These are phyloP conservation scores for Drosophila nigricruria DNA, from an alignment of 2,888 invertebrate genomes.

Conservation along the genomic window DNA sequence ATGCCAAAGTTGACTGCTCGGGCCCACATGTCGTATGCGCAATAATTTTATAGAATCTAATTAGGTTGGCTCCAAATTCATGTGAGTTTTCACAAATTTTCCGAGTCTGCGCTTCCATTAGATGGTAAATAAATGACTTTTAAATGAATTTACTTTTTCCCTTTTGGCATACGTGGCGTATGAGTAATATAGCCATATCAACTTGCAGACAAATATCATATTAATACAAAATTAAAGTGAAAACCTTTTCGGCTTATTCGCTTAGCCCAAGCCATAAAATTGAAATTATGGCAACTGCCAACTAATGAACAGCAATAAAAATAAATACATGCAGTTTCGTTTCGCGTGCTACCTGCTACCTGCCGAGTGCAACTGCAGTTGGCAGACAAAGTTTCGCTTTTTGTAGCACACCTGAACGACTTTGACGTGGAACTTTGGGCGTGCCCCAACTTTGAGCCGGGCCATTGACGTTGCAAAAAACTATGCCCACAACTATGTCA, in stretches of 20 bases:
- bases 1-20: neutral
- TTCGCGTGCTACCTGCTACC: neutral
- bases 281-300: slow-evolving; percentile 74
- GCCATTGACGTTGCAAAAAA: slow-evolving; percentile 14
- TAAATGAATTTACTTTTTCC: neutral
- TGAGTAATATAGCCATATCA: neutral
- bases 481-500: slow-evolving; percentile 63
- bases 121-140: neutral
- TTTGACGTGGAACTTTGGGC: slow-evolving; percentile 42
- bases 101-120: neutral
- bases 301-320: slow-evolving; percentile 78
- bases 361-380: slow-evolving; percentile 25
- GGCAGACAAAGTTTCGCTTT: slow-evolving; percentile 62
- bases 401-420: slow-evolving; percentile 68
- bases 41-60: neutral
- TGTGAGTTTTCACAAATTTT: neutral
- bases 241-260: slow-evolving; percentile 26
- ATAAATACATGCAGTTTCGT: slow-evolving; percentile 59
- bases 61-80: neutral
- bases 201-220: neutral
- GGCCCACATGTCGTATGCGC: neutral
- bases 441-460: slow-evolving; percentile 22
- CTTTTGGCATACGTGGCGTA: neutral
- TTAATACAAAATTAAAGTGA: neutral
- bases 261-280: slow-evolving; percentile 56